Conservation (phyloP, 2,113 vertebrate species). For the Leptocoma aspasia region DNA sequence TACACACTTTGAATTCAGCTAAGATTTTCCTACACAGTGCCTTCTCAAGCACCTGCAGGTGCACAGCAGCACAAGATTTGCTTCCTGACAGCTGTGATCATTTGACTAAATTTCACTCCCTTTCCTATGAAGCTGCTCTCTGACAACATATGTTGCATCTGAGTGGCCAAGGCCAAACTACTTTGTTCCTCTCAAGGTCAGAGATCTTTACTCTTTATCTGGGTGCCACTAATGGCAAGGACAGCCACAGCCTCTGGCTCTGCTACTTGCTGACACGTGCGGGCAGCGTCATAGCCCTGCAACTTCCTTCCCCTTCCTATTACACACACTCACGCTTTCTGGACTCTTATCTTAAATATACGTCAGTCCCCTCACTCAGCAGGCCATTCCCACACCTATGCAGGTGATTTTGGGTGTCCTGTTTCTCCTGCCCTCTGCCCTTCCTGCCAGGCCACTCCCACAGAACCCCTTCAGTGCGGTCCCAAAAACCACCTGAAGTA, state of each 20-base stretch:
- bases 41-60: background rate
- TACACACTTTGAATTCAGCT: background rate
- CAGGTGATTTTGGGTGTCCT: background rate
- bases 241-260: background rate
- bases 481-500: background rate
- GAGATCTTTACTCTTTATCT: background rate
- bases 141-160: rapidly evolving
- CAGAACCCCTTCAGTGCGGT: background rate
- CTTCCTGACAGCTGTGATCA: background rate
- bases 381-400: background rate
- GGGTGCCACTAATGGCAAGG: background rate
- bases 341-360: background rate
- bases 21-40: background rate
- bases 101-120: background rate
- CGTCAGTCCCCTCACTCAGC: rapidly evolving
- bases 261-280: rapidly evolving
- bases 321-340: background rate
- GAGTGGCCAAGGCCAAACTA: background rate
- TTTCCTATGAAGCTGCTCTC: background rate
- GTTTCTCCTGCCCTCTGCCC: background rate
- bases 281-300: rapidly evolving
- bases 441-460: background rate
- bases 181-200: background rate
- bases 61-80: background rate
- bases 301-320: background rate